phyloP scores from a whole-genome alignment of 2,113 vertebrate species.

The Hemiscyllium ocellatum region DNA sequence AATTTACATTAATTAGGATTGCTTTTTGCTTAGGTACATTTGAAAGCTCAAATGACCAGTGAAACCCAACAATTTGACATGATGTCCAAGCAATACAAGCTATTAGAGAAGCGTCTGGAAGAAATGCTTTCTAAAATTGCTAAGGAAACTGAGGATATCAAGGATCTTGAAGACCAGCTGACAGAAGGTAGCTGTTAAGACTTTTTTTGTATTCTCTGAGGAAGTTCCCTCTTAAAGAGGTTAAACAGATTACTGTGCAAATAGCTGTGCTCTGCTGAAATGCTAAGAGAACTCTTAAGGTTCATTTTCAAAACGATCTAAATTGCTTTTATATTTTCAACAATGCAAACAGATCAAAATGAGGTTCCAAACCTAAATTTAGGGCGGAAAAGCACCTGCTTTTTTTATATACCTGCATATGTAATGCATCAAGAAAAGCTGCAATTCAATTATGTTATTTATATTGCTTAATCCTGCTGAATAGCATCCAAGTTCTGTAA shows the following conservation, averaged over 20 bases:
- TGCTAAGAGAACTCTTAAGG: not conserved
- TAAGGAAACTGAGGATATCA: slow-evolving; percentile 84
- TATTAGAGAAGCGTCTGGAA: slow-evolving; percentile 74
- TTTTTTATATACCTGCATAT: not conserved
- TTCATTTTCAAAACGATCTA: not conserved
- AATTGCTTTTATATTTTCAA: not conserved
- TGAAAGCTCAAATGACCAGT: slow-evolving; percentile 60
- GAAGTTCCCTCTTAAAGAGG: not conserved
- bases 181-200: slow-evolving; percentile 67
- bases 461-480: not conserved
- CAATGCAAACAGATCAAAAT: not conserved
- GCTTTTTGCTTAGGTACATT: slow-evolving; percentile 55
- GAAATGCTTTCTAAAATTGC: slow-evolving; percentile 78
- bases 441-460: not conserved
- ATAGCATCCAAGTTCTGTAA: not conserved
- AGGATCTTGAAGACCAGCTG: slow-evolving; percentile 86
- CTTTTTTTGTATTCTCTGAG: not conserved
- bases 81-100: slow-evolving; percentile 67
- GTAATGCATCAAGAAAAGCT: not conserved
- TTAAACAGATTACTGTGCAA: not conserved
- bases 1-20: not conserved
- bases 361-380: not conserved
- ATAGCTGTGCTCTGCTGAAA: not conserved
- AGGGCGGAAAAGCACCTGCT: not conserved
- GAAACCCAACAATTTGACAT: slow-evolving; percentile 65